Conservation (phyloP, 2,888 invertebrate species). For the Pheosia tremula region DNA sequence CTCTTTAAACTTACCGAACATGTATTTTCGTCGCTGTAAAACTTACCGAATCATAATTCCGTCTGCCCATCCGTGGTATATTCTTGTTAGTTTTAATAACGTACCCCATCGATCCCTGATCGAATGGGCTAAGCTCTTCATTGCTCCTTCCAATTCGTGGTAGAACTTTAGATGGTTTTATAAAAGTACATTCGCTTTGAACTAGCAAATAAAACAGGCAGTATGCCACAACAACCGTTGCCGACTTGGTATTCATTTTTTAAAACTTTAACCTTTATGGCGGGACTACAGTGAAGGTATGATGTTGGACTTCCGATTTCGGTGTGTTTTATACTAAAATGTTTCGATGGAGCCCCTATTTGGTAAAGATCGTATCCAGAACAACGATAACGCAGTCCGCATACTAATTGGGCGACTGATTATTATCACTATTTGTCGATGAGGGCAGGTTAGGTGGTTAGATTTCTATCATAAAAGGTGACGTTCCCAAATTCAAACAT, state of each 20-base stretch:
- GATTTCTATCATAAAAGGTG: neutral
- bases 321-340: constrained; percentile 51
- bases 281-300: constrained; percentile 37
- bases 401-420: constrained; percentile 47
- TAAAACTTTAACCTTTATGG: constrained; percentile 35
- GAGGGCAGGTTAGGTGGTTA: constrained; percentile 19
- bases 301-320: constrained; percentile 27
- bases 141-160: constrained; percentile 77
- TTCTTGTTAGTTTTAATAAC: constrained; percentile 78
- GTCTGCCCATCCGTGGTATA: constrained; percentile 77
- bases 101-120: constrained; percentile 70
- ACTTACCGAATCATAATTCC: constrained; percentile 77
- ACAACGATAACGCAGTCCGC: constrained; percentile 25
- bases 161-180: constrained; percentile 72
- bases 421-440: constrained; percentile 32
- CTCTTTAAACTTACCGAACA: neutral
- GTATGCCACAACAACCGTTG: constrained; percentile 52
- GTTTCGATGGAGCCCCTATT: constrained; percentile 66
- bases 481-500: neutral
- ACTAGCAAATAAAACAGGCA: constrained; percentile 61
- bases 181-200: constrained; percentile 64
- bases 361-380: constrained; percentile 43
- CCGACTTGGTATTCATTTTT: constrained; percentile 62
- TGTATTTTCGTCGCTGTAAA: neutral
- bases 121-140: constrained; percentile 66